phyloP scores from a whole-genome alignment of 2,888 invertebrate genomes.

The Pristionchus entomophagus region DNA sequence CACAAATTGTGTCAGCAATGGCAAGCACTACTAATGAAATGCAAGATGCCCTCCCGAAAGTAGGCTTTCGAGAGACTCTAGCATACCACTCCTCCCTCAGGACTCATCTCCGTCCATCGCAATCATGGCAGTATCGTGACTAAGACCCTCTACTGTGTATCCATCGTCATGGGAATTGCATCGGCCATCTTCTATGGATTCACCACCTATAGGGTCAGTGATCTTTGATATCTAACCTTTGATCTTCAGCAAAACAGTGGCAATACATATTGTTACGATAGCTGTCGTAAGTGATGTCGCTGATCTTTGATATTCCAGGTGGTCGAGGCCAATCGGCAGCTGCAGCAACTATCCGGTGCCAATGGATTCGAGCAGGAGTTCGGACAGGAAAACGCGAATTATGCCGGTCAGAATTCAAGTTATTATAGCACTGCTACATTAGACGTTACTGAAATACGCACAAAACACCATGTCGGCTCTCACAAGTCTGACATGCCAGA shows the following conservation, averaged over 20 bases:
- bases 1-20: too few species aligned
- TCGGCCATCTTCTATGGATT: slow-evolving; percentile 75
- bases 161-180: slow-evolving; percentile 68
- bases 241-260: background rate
- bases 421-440: too few species aligned
- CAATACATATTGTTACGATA: too few species aligned
- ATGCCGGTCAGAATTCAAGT: slow-evolving; percentile 54
- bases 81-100: slow-evolving; percentile 42
- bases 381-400: slow-evolving; percentile 64
- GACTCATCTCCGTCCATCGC: slow-evolving; percentile 71
- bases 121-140: slow-evolving; percentile 75
- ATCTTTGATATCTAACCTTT: background rate
- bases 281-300: background rate
- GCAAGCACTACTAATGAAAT: too few species aligned
- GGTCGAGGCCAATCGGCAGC: slow-evolving; percentile 58
- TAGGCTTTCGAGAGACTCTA: too few species aligned
- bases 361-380: slow-evolving; percentile 65
- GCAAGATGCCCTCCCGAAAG: too few species aligned
- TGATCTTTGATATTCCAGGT: slow-evolving; percentile 51
- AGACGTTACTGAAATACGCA: too few species aligned
- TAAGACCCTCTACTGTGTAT: slow-evolving; percentile 72
- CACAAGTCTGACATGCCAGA: too few species aligned
- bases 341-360: slow-evolving; percentile 51
- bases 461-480: too few species aligned
- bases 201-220: slow-evolving; percentile 70